Evolutionary conservation across 2,113 vertebrate genomes (phyloP), one percentile per base, ranked within the genome.

Genomic region (Cygnus atratus): DNA sequence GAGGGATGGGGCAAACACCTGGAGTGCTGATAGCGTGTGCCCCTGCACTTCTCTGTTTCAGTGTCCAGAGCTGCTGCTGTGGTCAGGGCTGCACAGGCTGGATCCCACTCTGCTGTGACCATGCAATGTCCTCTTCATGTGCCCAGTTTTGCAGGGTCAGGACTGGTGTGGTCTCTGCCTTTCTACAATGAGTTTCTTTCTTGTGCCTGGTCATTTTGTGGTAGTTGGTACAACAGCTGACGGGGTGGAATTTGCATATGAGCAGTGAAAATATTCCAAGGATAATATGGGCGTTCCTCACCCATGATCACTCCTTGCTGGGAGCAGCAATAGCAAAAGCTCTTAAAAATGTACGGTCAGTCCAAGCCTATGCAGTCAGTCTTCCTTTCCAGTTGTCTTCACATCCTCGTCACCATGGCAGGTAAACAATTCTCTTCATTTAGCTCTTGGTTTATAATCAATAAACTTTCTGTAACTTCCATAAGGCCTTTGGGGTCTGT

Each of bases 81-180:
- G 50, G 50, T 25, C 35, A 37, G 59, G 20, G 59, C 29, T 37
- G 35, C 46, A 52, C 24, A 10, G 17, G 6, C 6, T 28, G 48
- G 35, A 55, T 78, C n/a, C 25, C 55, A 17, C 37, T 62, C 43
- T 83, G 25, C 33, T 54, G 29, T 44, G 22, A 28, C 33, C 6
- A 3, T 20, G n/a, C 12, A 41, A 4, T 22, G 13, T 54, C 39
- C 9, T 73, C 37, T 33, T 55, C 0, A 0, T 22, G 10, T 76
- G 10, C 17, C 5, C 10, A 50, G 35, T 5, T 29, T 14, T 31
- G 8, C 19, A 72, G 9, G 6, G 4, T 48, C 57, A 41, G 10
- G 7, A 6, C 29, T 80, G 33, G 3, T 39, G 10, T 21, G 8
- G 8, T 55, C 33, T 74, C 79, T 33, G 33, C 24, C 22, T 25